Conservation (phyloP, 1,140 invertebrate species). For the Drosophila kepulauana region DNA sequence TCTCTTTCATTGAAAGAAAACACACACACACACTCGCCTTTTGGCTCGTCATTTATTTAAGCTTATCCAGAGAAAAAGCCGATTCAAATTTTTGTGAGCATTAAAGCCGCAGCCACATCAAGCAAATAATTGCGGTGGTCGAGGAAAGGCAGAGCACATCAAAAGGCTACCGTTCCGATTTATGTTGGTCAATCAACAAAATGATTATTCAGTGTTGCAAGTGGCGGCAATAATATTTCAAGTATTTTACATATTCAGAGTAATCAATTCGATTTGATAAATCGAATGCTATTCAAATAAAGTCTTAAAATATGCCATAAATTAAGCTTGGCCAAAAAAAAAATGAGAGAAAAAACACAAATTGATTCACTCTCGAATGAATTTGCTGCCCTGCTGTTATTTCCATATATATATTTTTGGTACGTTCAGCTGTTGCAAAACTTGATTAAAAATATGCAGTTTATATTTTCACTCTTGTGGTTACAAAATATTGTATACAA, state of each 20-base stretch:
- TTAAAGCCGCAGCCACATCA: constrained; percentile 50
- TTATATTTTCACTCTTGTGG: not conserved
- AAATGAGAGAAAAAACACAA: not conserved
- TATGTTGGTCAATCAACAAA: constrained; percentile 46
- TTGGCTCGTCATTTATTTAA: constrained; percentile 23
- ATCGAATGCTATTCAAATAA: constrained; percentile 38
- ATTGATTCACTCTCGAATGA: constrained; percentile 29
- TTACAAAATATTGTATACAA: not conserved
- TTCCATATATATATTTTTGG: not conserved
- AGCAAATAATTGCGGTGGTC: constrained; percentile 15
- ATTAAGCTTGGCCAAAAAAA: constrained; percentile 13
- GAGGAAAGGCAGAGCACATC: constrained; percentile 23
- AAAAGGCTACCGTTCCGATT: constrained; percentile 40
- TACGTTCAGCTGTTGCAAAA: not conserved
- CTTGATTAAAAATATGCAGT: constrained; percentile 2
- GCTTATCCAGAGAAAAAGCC: constrained; percentile 20
- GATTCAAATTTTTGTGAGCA: constrained; percentile 45
- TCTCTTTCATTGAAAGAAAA: constrained; percentile 12
- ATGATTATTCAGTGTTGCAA: constrained; percentile 39
- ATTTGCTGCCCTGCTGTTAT: constrained; percentile 1
- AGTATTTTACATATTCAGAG: constrained; percentile 38
- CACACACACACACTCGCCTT: no score
- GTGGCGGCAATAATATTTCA: constrained; percentile 45
- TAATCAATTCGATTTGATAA: constrained; percentile 35
- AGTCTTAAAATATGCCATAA: constrained; percentile 48